Evolutionary conservation across 1,140 invertebrate genomes (phyloP), one percentile per base, ranked within the genome.

Genomic region (Dendroctonus valens): DNA sequence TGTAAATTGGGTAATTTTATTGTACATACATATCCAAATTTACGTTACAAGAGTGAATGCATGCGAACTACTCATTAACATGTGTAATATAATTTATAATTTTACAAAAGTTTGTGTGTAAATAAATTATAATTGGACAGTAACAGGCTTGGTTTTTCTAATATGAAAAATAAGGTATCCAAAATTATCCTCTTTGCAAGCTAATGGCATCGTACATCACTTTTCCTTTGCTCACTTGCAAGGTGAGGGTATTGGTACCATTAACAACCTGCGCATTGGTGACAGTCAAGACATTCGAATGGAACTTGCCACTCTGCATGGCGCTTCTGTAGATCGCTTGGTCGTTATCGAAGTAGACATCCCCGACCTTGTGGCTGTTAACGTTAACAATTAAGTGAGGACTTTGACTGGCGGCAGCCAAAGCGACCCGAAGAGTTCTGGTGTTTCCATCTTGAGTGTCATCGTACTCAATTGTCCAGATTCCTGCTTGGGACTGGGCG

Each of bases 161-260:
- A n/a, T n/a, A n/a, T n/a, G n/a, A n/a, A n/a, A n/a, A n/a, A n/a
- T n/a, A n/a, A n/a, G 26, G 26, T 26, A 26, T 26, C 26, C 1
- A 26, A 26, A 26, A 26, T 63, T 63, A 63, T 5, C 12, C 41
- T 11, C 9, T 63, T 44, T 63, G 51, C n/a, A 63, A 54, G 39
- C 51, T 63, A 48, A 63, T 54, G 39, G 41, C 50, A 40, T 63
- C 61, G 37, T 63, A 63, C 61, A 63, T 54, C 37, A 63, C 14
- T 48, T 54, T 6, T 15, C 51, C 51, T 41, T 55, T 63, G n/a
- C 61, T 63, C 9, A 63, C 39, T 46, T 63, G 61, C 5, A 63
- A 49, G 7, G 61, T 54, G 7, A 63, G 40, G 5, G 41, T 55
- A 26, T 63, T 63, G 9, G 51, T 54, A 39, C 61, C 61, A 39